Evolutionary conservation across 2,113 vertebrate genomes (phyloP).

Genomic region (Zeus faber): DNA sequence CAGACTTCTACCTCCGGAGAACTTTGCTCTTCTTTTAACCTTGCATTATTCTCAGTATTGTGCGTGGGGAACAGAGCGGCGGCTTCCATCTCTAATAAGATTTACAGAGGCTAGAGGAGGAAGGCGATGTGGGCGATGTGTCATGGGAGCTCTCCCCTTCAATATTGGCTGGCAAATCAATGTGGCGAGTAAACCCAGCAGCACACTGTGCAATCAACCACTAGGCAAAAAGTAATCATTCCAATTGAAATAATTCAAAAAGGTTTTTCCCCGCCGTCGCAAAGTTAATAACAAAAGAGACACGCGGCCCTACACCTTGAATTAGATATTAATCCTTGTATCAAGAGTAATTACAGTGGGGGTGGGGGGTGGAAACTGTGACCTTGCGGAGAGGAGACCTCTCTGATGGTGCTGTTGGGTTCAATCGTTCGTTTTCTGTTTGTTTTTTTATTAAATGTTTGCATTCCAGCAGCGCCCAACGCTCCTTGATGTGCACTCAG

Average conservation of each 20-base stretch:
- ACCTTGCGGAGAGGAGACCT: slow-evolving; percentile 51
- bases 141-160: slow-evolving; percentile 79
- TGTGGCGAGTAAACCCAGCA: slow-evolving; percentile 83
- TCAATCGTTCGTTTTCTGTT: background rate
- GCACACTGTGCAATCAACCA: slow-evolving; percentile 77
- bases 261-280: slow-evolving; percentile 66
- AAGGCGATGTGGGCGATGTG: slow-evolving; percentile 56
- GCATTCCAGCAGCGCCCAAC: slow-evolving; percentile 29
- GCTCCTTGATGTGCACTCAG: slow-evolving; percentile 15
- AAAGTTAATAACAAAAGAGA: slow-evolving; percentile 81
- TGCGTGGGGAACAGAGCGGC: slow-evolving; percentile 58
- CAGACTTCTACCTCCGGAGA: slow-evolving; percentile 15
- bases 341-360: slow-evolving; percentile 81
- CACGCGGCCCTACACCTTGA: slow-evolving; percentile 65
- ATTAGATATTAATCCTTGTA: slow-evolving; percentile 85
- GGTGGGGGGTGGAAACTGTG: slow-evolving; percentile 66
- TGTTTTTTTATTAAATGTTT: slow-evolving; percentile 13
- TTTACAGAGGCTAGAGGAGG: slow-evolving; percentile 63
- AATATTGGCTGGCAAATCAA: slow-evolving; percentile 87
- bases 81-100: slow-evolving; percentile 77
- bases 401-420: slow-evolving; percentile 9
- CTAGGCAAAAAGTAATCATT: slow-evolving; percentile 76
- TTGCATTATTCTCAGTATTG: slow-evolving; percentile 33
- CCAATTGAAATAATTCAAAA: slow-evolving; percentile 83
- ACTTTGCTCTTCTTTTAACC: slow-evolving; percentile 47